phyloP scores from a whole-genome alignment of 1,140 invertebrate species.

The Drosophila quadrilineata region DNA sequence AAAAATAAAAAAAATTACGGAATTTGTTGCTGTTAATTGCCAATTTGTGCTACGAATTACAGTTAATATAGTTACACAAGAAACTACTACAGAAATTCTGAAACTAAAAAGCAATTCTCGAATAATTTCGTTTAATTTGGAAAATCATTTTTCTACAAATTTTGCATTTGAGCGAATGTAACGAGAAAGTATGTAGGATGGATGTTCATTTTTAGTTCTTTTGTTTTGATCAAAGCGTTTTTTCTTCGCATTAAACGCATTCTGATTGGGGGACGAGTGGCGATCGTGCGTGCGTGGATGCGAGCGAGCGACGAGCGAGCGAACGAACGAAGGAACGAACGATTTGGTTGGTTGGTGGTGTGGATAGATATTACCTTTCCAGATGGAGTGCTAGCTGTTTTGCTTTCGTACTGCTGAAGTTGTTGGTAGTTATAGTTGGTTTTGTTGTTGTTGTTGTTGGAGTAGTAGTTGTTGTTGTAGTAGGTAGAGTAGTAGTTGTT shows the following conservation, averaged over 20 bases:
- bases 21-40: conserved; percentile 51
- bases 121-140: too few relatives aligned
- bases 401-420: conserved; percentile 66
- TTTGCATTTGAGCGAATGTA: conserved; percentile 6
- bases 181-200: too few relatives aligned
- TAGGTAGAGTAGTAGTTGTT: conserved; percentile 12
- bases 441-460: conserved; percentile 22
- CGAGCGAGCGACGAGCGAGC: conserved; percentile 28
- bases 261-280: conserved; percentile 26
- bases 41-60: conserved; percentile 71
- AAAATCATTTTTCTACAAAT: conserved; percentile 1
- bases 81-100: conserved; percentile 50
- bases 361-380: conserved; percentile 71
- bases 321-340: conserved; percentile 22
- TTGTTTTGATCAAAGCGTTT: conserved; percentile 35
- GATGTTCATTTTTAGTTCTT: conserved; percentile 34
- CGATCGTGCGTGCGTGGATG: conserved; percentile 20
- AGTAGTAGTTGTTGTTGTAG: conserved; percentile 26
- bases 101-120: too few relatives aligned
- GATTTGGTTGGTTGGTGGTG: conserved; percentile 29
- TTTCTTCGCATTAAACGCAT: conserved; percentile 73
- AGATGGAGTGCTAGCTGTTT: conserved; percentile 72
- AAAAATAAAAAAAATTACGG: conserved; percentile 19
- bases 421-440: conserved; percentile 27
- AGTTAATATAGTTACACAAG: conserved; percentile 47